Percentiles rank a stretch among this genome's conserved stretches.
Evolutionary conservation across 2,113 vertebrate genomes (phyloP).

Genomic region (Semnornis frantzii): DNA sequence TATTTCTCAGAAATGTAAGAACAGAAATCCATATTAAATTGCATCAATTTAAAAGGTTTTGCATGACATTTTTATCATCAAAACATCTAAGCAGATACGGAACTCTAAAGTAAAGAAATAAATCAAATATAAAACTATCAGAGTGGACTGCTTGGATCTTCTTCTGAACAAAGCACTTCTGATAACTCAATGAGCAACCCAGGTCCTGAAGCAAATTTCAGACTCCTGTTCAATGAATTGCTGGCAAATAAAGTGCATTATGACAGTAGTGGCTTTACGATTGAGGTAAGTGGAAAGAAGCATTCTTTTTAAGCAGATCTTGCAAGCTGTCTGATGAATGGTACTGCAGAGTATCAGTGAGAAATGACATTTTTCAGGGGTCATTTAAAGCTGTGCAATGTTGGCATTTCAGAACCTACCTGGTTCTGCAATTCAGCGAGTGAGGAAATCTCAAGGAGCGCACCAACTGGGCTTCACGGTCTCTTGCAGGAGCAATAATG

Average conservation of each 20-base stretch:
- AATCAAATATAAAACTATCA: constrained; percentile 49
- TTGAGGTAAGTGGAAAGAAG: neutral
- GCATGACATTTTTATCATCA: constrained; percentile 37
- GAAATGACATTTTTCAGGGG: neutral
- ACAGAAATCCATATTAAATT: constrained; percentile 24
- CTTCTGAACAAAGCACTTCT: constrained; percentile 28
- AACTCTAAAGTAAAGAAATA: constrained; percentile 33
- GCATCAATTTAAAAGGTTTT: constrained; percentile 26
- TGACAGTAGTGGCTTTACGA: constrained; percentile 20
- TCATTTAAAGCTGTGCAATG: neutral
- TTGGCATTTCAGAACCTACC: neutral
- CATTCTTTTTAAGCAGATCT: neutral
- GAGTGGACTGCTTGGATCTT: constrained; percentile 31
- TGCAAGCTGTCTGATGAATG: neutral
- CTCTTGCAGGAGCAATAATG: neutral
- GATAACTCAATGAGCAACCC: constrained; percentile 15
- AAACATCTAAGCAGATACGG: constrained; percentile 31
- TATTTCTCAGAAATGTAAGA: constrained; percentile 7
- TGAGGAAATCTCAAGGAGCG: neutral
- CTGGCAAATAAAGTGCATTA: constrained; percentile 3
- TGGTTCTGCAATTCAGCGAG: neutral
- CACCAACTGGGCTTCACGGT: neutral
- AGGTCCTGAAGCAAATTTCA: constrained; percentile 30
- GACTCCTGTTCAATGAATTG: neutral
- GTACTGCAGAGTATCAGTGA: neutral